Evolutionary conservation across 2,888 invertebrate genomes (phyloP), one percentile per base, ranked within the genome.

Genomic region (Heliconius cydno): DNA sequence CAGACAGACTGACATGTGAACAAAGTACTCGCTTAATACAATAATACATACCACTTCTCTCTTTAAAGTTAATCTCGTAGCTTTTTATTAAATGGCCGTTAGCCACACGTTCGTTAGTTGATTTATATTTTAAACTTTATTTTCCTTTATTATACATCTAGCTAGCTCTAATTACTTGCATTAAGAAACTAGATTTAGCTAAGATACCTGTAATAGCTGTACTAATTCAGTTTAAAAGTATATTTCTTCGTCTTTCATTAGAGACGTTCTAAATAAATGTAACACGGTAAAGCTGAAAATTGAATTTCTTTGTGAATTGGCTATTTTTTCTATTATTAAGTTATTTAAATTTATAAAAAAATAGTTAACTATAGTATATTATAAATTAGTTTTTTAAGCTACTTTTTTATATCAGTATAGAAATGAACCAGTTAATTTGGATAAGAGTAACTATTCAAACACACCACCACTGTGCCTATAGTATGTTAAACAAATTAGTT

Each of bases 141-240:
- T 75, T 73, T 60, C 15, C 38, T 73, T 38, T 73, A 73, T 73
- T 73, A 73, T 57, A 60, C 30, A 65, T 46, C 46, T 34, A 10
- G 66, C 75, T 30, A 46, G 41, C 22, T 75, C 75, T 75, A 75
- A 75, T 75, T 75, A 65, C 75, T 75, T 46, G 10, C 46, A 66
- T 75, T 75, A 65, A 75, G 75, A 65, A 73, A 73, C 19, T 3
- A 73, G 73, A 65, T 75, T 75, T 66, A 75, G 38, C 75, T 66
- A 75, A 75, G 75, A 75, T 75, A 75, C 22, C 63, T 22, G 66
- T 75, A 75, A 66, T 75, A 46, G 41, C 75, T 75, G 65, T 25
- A 41, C 41, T 41, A 65, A 46, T 75, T 46, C 63, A 65, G 65
- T 75, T 63, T 75, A 41, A 19, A 65, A 41, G 38, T 28, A 65